Percentiles rank a stretch among this genome's conserved stretches.
Evolutionary conservation across 1,140 invertebrate genomes (phyloP).

Genomic region (Homalodisca vitripennis): DNA sequence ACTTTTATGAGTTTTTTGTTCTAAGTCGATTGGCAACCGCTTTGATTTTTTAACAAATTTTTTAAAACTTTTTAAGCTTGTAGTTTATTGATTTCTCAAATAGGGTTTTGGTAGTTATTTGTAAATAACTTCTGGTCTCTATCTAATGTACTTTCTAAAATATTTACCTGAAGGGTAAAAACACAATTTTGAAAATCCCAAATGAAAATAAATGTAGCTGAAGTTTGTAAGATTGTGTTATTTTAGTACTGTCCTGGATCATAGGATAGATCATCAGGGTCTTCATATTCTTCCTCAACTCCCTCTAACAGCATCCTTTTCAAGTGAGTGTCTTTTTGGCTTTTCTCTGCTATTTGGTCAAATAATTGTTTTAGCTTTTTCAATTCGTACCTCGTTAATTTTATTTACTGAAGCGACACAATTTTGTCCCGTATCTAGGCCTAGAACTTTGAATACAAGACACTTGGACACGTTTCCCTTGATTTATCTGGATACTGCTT

Average conservation of each 20-base stretch:
- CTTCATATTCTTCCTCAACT: constrained; percentile 8
- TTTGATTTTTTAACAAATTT: no score
- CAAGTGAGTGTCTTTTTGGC: background rate
- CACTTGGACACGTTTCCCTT: no score
- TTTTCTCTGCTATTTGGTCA: constrained; percentile 16
- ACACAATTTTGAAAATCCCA: no score
- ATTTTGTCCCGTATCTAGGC: constrained; percentile 6
- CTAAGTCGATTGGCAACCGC: no score
- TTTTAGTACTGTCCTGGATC: constrained; percentile 6
- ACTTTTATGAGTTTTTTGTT: no score
- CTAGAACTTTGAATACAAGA: no score
- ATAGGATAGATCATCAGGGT: constrained; percentile 3
- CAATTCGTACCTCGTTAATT: background rate
- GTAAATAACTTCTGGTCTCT: no score
- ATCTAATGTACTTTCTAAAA: no score
- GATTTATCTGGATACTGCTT: constrained; percentile 31
- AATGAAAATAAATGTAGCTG: constrained; percentile 7
- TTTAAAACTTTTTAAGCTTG: no score
- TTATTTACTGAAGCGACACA: constrained; percentile 15
- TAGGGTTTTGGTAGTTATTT: no score
- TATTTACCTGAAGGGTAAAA: no score
- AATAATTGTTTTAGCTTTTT: constrained; percentile 17
- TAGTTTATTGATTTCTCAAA: no score
- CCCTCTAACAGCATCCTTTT: background rate
- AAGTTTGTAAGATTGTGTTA: background rate